Base-by-base conservation (phyloP, 30 jellyfish, hydroid and myxozoan species). In the Mastigias papua region DNA sequence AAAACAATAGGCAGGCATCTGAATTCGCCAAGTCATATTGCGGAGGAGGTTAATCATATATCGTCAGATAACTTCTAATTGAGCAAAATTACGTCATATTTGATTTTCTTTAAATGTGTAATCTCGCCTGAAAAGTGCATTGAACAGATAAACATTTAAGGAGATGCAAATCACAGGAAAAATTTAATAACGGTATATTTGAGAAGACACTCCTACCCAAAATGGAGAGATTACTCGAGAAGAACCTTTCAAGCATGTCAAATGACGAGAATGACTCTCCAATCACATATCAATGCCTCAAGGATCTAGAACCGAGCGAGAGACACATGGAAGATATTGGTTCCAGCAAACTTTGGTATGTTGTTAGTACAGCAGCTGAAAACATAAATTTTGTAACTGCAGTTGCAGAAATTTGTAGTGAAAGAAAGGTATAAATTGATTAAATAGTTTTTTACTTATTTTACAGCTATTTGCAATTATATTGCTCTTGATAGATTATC, bases 321-420 rank as follows among this genome's bases (percentile, higher is more conserved):
- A 62, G 28, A 35, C 90, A 64, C 64, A 42, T 64, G 29, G 73
- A 80, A 65, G 65, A 31, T 9, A 11, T 64, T 13, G 69, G 35
- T n/a, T 82, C 74, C 0, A 80, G 64, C 28, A 80, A 82, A 46
- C 46, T 80, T 32, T 68, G 64, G 34, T 31, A 80, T 65, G 71
- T 82, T 23, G 29, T 80, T 5, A 25, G 34, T 29, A 21, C 16
- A 15, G 20, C 70, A 31, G 30, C 31, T n/a, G 90, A 62, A 17
- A 63, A 80, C 28, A 62, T 50, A 4, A 63, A 19, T 48, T 6
- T 65, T 1, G 90, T 60, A 42, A 15, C 64, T 4, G 21, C 34
- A 29, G 27, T 80, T 4, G 90, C 90, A 32, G 73, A 33, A 13
- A 28, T 17, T 57, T 80, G 90, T 76, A 35, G 22, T 63, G 58